phyloP scores from a whole-genome alignment of 2,888 invertebrate species.

The Helobdella robusta region DNA sequence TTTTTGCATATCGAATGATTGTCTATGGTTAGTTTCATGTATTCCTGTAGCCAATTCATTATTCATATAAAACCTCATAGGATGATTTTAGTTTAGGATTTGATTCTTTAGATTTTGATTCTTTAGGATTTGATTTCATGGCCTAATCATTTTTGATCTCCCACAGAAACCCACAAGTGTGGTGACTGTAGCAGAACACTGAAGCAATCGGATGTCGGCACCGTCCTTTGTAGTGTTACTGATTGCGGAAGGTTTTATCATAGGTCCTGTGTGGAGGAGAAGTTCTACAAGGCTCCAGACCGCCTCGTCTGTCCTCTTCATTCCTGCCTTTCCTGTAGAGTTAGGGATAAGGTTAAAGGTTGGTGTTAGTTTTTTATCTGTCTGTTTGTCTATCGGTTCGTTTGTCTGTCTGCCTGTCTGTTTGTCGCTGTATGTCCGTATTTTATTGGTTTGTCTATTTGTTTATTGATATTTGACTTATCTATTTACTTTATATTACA shows the following conservation, averaged over 20 bases:
- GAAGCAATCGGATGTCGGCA: conserved; percentile 38
- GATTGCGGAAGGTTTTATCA: conserved; percentile 46
- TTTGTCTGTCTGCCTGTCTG: not conserved
- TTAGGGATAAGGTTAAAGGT: conserved; percentile 20
- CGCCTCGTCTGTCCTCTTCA: conserved; percentile 44
- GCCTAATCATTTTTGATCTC: no score
- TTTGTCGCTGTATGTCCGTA: not conserved
- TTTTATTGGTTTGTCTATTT: not conserved
- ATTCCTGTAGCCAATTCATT: no score
- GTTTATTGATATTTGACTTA: no score
- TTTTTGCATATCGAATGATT: no score
- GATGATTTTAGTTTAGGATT: no score
- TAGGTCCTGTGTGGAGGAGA: conserved; percentile 1
- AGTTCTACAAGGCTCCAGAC: conserved; percentile 15
- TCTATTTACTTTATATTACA: no score
- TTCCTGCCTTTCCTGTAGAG: conserved; percentile 44
- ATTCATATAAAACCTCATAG: no score
- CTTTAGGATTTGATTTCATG: no score
- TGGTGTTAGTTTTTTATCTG: not conserved
- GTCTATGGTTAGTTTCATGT: no score
- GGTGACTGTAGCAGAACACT: conserved; percentile 46
- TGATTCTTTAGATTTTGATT: no score
- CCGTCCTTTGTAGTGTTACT: conserved; percentile 40
- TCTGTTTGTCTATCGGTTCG: conserved; percentile 26
- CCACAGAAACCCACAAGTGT: conserved; percentile 44